phyloP scores from a whole-genome alignment of 35 echinoderm and acorn worm genomes.

The Apostichopus japonicus region DNA sequence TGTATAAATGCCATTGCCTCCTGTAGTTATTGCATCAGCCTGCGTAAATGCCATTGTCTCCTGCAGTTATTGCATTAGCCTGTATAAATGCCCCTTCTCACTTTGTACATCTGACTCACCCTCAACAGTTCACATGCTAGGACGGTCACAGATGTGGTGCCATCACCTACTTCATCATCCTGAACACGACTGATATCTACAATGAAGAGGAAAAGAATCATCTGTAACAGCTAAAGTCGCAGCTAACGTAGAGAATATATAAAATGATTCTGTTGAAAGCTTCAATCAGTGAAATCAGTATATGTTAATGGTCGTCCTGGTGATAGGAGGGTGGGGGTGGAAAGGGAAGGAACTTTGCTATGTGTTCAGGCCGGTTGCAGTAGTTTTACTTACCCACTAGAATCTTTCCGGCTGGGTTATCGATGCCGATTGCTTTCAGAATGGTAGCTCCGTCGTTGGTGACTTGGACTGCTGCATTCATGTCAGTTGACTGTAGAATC shows the following conservation, averaged over 20 bases:
- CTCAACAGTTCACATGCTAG: slow-evolving; percentile 94
- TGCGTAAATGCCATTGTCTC: too few species aligned
- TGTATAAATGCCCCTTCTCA: too few species aligned
- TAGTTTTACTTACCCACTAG: slow-evolving; percentile 77
- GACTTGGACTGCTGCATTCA: slow-evolving; percentile 70
- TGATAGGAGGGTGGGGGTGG: not conserved
- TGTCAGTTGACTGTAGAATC: slow-evolving; percentile 80
- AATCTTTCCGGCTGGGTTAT: slow-evolving; percentile 94
- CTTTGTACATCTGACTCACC: slow-evolving; percentile 55
- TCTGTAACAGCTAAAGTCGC: too few species aligned
- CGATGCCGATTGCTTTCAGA: slow-evolving; percentile 84
- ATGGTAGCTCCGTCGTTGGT: slow-evolving; percentile 99
- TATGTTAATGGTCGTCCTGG: not conserved
- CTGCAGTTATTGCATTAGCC: too few species aligned
- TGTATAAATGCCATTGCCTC: too few species aligned
- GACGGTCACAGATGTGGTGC: slow-evolving; percentile 95
- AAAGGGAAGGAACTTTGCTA: too few species aligned
- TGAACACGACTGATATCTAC: slow-evolving; percentile 98
- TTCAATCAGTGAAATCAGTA: not conserved
- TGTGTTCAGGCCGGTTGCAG: too few species aligned
- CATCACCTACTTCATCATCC: slow-evolving; percentile 99
- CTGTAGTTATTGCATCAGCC: too few species aligned
- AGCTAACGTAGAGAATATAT: not conserved
- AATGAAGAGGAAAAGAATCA: not conserved
- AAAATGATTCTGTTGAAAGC: not conserved